Percentiles rank a stretch among this genome's conserved stretches.
Evolutionary conservation across 2,113 vertebrate genomes (phyloP).

Genomic region (Hystrix cristata): DNA sequence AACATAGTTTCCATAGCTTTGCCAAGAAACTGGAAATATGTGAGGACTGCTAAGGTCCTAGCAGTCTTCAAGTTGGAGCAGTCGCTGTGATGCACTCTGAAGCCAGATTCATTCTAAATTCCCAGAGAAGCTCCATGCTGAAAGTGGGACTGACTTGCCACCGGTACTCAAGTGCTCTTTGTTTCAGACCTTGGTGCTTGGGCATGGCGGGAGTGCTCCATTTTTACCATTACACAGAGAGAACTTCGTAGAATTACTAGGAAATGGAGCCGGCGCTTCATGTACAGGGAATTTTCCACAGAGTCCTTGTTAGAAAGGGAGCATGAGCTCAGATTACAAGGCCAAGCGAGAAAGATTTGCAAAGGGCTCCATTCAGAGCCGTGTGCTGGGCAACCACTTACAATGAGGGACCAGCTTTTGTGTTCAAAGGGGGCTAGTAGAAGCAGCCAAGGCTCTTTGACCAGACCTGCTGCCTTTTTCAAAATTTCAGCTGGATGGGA

Average conservation of each 20-base stretch:
- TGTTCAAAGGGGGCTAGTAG: background rate
- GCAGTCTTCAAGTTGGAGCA: background rate
- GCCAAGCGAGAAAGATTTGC: slow-evolving; percentile 41
- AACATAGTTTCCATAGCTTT: background rate
- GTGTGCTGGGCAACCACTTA: slow-evolving; percentile 32
- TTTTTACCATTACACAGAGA: background rate
- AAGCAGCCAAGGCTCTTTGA: slow-evolving; percentile 49
- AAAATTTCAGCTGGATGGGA: background rate
- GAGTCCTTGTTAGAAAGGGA: slow-evolving; percentile 65
- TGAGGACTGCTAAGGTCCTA: background rate
- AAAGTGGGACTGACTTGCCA: background rate
- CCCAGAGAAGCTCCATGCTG: background rate
- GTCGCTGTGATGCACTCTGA: background rate
- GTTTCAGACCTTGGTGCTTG: background rate
- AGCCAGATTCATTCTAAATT: background rate
- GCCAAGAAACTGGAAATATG: background rate
- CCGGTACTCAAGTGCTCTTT: background rate
- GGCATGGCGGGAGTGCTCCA: background rate
- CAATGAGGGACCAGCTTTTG: slow-evolving; percentile 53
- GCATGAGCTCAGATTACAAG: slow-evolving; percentile 35
- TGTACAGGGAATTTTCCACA: slow-evolving; percentile 70
- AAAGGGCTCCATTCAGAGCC: slow-evolving; percentile 50
- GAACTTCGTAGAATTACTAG: slow-evolving; percentile 68
- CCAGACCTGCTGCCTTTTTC: slow-evolving; percentile 4
- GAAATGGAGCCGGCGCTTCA: slow-evolving; percentile 56